phyloP scores from a whole-genome alignment of 2,113 vertebrate genomes.

The Mola mola region DNA sequence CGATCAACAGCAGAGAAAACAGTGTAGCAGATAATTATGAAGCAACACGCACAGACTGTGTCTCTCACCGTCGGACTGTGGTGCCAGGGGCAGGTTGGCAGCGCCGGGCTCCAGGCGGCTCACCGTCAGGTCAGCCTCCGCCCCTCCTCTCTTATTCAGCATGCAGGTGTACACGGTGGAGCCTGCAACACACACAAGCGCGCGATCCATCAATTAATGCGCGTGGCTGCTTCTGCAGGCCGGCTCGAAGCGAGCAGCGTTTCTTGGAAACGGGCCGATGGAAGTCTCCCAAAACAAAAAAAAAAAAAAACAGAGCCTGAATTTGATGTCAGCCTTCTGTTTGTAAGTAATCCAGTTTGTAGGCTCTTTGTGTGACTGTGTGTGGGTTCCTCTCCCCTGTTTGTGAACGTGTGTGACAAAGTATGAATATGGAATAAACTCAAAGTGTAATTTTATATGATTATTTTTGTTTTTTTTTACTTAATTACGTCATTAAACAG shows the following conservation, averaged over 20 bases:
- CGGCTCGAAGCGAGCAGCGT: background rate
- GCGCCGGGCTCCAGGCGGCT: slow-evolving; percentile 84
- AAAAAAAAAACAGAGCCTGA: too few species aligned
- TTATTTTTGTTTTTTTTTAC: too few species aligned
- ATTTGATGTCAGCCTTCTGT: background rate
- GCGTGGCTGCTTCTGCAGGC: too few species aligned
- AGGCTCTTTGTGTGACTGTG: too few species aligned
- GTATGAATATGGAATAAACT: too few species aligned
- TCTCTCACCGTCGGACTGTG: slow-evolving; percentile 86
- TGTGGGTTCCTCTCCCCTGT: too few species aligned
- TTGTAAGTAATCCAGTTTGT: background rate
- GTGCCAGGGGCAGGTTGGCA: slow-evolving; percentile 80
- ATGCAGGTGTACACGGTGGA: slow-evolving; percentile 95
- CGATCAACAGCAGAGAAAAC: background rate
- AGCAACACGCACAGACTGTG: background rate
- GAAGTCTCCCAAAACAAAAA: slow-evolving; percentile 2
- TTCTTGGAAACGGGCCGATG: background rate
- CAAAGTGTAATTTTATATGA: too few species aligned
- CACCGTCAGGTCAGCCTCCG: slow-evolving; percentile 94
- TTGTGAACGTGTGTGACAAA: too few species aligned
- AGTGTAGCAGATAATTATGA: background rate
- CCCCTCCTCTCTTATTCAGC: slow-evolving; percentile 89
- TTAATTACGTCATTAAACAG: too few species aligned
- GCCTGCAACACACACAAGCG: slow-evolving; percentile 77
- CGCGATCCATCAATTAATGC: too few species aligned